Conservation (phyloP, 1,140 invertebrate species). For the Radopholus similis region DNA sequence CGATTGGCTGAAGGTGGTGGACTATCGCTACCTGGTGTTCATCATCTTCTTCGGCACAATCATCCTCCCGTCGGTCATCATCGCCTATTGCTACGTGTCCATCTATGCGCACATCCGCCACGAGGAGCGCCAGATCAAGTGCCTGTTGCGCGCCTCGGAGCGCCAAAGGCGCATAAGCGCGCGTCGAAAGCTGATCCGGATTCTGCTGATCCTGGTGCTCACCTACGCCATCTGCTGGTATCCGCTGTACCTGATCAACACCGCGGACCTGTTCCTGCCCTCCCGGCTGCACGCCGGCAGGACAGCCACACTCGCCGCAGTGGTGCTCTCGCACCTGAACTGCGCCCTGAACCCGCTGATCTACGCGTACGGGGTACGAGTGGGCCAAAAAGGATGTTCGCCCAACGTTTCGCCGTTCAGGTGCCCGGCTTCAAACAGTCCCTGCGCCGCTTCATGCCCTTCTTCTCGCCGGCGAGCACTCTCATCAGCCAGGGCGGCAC, state of each 20-base stretch:
- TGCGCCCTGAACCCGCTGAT: slow-evolving; percentile 45
- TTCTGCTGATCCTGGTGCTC: slow-evolving; percentile 34
- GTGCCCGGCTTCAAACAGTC: slow-evolving; percentile 44
- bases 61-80: slow-evolving; percentile 39
- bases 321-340: slow-evolving; percentile 44
- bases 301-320: slow-evolving; percentile 29
- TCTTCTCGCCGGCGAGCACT: not conserved
- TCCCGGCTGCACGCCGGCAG: slow-evolving; percentile 6
- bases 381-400: not conserved
- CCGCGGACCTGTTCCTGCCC: slow-evolving; percentile 42
- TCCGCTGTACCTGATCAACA: slow-evolving; percentile 44
- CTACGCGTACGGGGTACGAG: slow-evolving; percentile 27
- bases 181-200: slow-evolving; percentile 46
- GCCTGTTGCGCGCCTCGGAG: slow-evolving; percentile 37
- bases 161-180: slow-evolving; percentile 37
- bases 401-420: slow-evolving; percentile 28
- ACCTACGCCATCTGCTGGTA: slow-evolving; percentile 48
- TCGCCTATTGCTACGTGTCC: slow-evolving; percentile 34
- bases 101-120: slow-evolving; percentile 39
- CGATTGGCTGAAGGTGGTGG: slow-evolving; percentile 32
- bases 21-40: slow-evolving; percentile 46
- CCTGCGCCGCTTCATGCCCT: slow-evolving; percentile 36
- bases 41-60: slow-evolving; percentile 47
- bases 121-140: slow-evolving; percentile 43
- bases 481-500: not conserved